Conservation (phyloP, 2,113 vertebrate species). For the Clarias macrocephalus region DNA sequence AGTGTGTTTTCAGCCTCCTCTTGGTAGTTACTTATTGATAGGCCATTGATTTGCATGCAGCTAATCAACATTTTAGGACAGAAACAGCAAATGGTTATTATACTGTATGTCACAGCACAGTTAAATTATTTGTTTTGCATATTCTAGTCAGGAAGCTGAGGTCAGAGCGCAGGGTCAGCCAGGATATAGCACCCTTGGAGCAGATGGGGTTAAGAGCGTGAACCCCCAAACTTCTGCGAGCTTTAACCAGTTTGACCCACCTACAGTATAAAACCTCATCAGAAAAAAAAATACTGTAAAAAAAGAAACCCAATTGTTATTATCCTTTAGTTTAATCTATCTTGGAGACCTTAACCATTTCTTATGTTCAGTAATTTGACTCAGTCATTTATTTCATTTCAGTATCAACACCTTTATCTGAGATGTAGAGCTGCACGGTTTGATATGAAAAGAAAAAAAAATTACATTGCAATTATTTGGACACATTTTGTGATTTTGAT, state of each 20-base stretch:
- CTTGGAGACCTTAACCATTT: not conserved
- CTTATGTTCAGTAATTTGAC: not conserved
- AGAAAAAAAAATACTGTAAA: not conserved
- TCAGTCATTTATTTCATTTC: not conserved
- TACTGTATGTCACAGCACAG: too few relatives aligned
- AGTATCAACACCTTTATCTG: not conserved
- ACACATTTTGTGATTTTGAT: too few relatives aligned
- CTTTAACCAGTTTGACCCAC: too few relatives aligned
- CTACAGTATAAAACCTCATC: not conserved
- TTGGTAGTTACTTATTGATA: slow-evolving; percentile 1
- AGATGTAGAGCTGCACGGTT: not conserved
- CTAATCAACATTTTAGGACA: not conserved
- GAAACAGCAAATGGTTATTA: not conserved
- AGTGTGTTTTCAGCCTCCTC: not conserved
- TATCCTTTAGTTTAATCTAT: not conserved
- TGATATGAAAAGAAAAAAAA: too few relatives aligned
- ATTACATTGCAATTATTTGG: too few relatives aligned
- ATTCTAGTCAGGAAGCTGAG: too few relatives aligned
- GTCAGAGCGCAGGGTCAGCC: too few relatives aligned
- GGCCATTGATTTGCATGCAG: slow-evolving; percentile 4
- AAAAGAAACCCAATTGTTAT: not conserved
- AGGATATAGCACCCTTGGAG: too few relatives aligned
- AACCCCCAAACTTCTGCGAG: too few relatives aligned
- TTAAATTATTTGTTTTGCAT: too few relatives aligned
- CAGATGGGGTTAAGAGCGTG: too few relatives aligned